A percentile compares a stretch with the other conserved stretches of the same genome.
These are phyloP conservation scores for Aphis gossypii DNA, from an alignment of 1,140 invertebrate genomes.

Conservation along the genomic window DNA sequence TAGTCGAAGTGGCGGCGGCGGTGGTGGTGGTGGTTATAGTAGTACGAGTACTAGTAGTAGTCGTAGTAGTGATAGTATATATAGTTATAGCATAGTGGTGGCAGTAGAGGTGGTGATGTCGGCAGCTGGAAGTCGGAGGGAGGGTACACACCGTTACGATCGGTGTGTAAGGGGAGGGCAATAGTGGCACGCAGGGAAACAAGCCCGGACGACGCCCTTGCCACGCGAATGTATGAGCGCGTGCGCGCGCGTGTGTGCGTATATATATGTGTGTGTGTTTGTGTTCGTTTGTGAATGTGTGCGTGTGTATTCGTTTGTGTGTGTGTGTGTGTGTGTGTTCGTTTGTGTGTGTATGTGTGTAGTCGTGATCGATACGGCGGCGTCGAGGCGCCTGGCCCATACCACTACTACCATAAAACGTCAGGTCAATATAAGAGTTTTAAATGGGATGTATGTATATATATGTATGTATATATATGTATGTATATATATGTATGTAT, in stretches of 20 bases:
- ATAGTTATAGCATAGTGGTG: background rate
- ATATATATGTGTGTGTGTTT: background rate
- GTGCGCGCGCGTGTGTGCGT: background rate
- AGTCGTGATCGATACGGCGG: slow-evolving; percentile 54
- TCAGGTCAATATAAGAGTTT: slow-evolving; percentile 51
- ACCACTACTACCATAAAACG: slow-evolving; percentile 46
- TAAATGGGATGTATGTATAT: background rate
- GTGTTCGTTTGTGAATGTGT: background rate
- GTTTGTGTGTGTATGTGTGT: background rate
- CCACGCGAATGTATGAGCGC: slow-evolving; percentile 17
- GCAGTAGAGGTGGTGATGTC: background rate
- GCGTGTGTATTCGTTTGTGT: background rate
- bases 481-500: background rate
- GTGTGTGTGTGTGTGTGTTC: background rate
- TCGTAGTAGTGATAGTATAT: background rate
- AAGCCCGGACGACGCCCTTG: slow-evolving; percentile 55
- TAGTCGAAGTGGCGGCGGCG: background rate
- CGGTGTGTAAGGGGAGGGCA: no score
- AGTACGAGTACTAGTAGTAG: background rate
- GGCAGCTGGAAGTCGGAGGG: background rate
- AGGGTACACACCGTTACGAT: background rate
- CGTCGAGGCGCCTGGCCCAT: slow-evolving; percentile 54
- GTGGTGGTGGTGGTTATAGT: background rate
- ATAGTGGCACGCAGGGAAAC: background rate
- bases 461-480: background rate